A percentile compares a stretch with the other conserved stretches of the same genome.
phyloP scores from a whole-genome alignment of 2,797 vertebrate genomes.

The Gobio occitaniae region DNA sequence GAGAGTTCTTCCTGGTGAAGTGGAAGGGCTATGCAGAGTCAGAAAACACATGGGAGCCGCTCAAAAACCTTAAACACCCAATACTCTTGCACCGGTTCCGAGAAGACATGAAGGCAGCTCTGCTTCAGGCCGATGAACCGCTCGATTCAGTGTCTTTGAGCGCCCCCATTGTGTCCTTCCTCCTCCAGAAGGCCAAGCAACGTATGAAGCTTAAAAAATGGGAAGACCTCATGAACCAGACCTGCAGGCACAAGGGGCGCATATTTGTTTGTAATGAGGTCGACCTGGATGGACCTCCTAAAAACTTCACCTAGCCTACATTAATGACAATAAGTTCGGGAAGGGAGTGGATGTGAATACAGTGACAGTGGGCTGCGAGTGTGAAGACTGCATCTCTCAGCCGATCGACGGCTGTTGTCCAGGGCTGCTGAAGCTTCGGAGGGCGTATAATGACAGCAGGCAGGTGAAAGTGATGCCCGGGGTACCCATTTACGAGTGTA shows the following conservation, averaged over 20 bases:
- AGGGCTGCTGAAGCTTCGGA: conserved; percentile 82
- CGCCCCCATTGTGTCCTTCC: conserved; percentile 71
- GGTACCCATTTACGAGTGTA: conserved; percentile 92
- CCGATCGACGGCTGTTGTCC: conserved; percentile 86
- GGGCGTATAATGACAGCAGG: conserved; percentile 86
- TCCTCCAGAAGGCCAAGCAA: conserved; percentile 85
- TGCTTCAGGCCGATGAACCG: conserved; percentile 70
- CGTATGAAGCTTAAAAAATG: conserved; percentile 80
- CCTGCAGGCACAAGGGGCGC: conserved; percentile 83
- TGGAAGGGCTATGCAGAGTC: conserved; percentile 86
- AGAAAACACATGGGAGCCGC: conserved; percentile 88
- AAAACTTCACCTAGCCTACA: conserved; percentile 89
- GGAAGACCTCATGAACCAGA: conserved; percentile 85
- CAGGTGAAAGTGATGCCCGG: conserved; percentile 85
- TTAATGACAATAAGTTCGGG: conserved; percentile 88
- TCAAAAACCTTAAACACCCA: conserved; percentile 85
- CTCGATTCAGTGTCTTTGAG: conserved; percentile 73
- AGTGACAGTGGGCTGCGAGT: conserved; percentile 87
- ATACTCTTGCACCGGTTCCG: conserved; percentile 86
- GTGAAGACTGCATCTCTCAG: conserved; percentile 82
- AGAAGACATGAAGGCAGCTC: conserved; percentile 80
- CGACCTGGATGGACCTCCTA: conserved; percentile 87
- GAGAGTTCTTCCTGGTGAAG: conserved; percentile 89
- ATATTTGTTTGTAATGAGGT: conserved; percentile 88
- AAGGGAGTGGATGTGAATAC: conserved; percentile 81